These are phyloP conservation scores for Oenanthe melanoleuca DNA, from an alignment of 2,113 vertebrate species.

Conservation along the genomic window DNA sequence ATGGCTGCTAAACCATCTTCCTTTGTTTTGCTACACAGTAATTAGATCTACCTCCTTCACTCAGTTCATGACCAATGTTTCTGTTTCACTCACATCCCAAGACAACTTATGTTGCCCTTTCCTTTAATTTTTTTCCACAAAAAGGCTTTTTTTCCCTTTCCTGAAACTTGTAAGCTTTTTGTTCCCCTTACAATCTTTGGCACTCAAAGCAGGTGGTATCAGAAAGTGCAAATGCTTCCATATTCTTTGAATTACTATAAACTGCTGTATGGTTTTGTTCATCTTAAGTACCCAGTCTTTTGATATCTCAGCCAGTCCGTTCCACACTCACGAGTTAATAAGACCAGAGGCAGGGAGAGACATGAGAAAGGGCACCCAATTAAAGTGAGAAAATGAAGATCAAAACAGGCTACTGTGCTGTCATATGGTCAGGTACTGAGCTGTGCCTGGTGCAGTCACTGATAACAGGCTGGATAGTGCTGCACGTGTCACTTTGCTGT, in stretches of 20 bases:
- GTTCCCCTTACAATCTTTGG: background rate
- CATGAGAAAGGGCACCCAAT: slow-evolving; percentile 25
- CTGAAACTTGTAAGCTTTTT: background rate
- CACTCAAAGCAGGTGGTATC: background rate
- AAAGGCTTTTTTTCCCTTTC: background rate
- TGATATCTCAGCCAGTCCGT: slow-evolving; percentile 13
- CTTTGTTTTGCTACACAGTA: background rate
- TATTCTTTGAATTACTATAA: slow-evolving; percentile 40
- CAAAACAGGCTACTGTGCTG: slow-evolving; percentile 16
- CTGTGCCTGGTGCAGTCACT: slow-evolving; percentile 14
- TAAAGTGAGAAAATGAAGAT: slow-evolving; percentile 47
- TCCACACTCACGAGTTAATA: slow-evolving; percentile 37
- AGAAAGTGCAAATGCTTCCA: slow-evolving; percentile 1
- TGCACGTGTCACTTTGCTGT: background rate
- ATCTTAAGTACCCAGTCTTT: slow-evolving; percentile 32
- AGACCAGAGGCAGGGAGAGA: slow-evolving; percentile 20
- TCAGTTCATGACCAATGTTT: background rate
- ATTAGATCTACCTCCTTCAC: slow-evolving; percentile 3
- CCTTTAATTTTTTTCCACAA: background rate
- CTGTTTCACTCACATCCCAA: background rate
- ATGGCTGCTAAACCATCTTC: background rate
- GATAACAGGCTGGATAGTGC: slow-evolving; percentile 6
- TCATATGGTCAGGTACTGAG: slow-evolving; percentile 19
- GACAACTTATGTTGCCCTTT: background rate
- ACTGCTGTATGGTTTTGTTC: slow-evolving; percentile 27